A percentile compares a stretch with the other conserved stretches of the same genome.
These are phyloP conservation scores for Cirrhinus mrigala DNA, from an alignment of 2,797 vertebrate genomes.

Conservation along the genomic window DNA sequence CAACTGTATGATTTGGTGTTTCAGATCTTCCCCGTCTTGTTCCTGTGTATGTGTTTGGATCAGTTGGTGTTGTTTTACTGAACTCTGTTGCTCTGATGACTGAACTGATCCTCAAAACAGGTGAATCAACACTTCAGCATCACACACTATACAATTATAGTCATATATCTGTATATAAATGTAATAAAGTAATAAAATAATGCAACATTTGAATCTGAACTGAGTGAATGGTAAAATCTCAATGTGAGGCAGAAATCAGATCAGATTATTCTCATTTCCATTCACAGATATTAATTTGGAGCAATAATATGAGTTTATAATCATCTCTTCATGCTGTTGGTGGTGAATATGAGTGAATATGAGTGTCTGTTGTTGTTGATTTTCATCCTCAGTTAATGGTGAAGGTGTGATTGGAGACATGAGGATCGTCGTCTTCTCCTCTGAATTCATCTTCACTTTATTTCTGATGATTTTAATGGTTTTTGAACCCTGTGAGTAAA, in stretches of 20 bases:
- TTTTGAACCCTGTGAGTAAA: too few species aligned
- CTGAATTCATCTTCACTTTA: too few species aligned
- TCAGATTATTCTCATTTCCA: background rate
- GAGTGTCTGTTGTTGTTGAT: too few species aligned
- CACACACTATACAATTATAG: background rate
- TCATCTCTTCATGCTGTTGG: background rate
- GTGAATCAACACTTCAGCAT: conserved; percentile 16
- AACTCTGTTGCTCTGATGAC: conserved; percentile 11
- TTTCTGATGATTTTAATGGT: too few species aligned
- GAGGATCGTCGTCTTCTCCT: too few species aligned
- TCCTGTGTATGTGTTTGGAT: conserved; percentile 24
- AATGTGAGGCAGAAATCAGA: background rate
- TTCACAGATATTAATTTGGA: background rate
- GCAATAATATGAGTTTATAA: background rate
- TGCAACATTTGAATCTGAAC: background rate
- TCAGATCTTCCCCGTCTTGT: background rate
- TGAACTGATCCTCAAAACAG: conserved; percentile 38
- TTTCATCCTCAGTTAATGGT: too few species aligned
- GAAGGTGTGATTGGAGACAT: too few species aligned
- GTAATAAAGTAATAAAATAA: background rate
- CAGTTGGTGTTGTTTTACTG: conserved; percentile 16
- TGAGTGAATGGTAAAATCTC: background rate
- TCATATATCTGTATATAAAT: background rate
- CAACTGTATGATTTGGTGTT: background rate
- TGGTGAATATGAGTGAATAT: too few species aligned